Evolutionary conservation across 2,113 vertebrate genomes (phyloP), one percentile per base, ranked within the genome.

Genomic region (Halichoeres trimaculatus): DNA sequence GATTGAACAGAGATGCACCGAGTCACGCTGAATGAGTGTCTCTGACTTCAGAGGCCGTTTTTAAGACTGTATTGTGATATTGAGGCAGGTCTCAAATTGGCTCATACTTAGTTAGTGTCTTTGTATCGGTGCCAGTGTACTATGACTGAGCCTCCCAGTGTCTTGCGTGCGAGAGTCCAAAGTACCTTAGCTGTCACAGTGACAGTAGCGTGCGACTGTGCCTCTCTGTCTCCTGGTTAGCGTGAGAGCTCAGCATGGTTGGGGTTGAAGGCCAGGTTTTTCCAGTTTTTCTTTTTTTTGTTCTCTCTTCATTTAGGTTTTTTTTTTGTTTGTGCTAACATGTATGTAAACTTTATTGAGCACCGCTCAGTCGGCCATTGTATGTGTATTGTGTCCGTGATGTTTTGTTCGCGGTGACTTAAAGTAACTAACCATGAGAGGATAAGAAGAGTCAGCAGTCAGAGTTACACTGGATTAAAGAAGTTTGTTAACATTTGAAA

Each of bases 191-290:
- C 76, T 92, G 87, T 90, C 88, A 91, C 84, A 60, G 67, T 90
- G 83, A 90, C 88, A 87, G 90, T 94, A 87, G 91, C 93, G 93
- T 94, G 94, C 76, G 90, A 94, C 90, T 81, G 76, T 76, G 86
- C 84, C 85, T 89, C 75, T 81, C 74, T 88, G 83, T 82, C 81
- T 90, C 72, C 51, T 74, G 54, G 85, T 88, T 94, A 92, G 94
- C 94, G 94, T 95, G 94, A 93, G 88, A 95, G 93, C 88, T 84
- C 71, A 64, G 81, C 83, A 62, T 89, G 75, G 83, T 76, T 89
- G 69, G 68, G 83, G 92, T 89, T 93, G 94, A 93, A 89, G 82
- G 85, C 91, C 94, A 91, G 93, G 94, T 94, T 94, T 94, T 95
- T 93, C 93, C 93, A 92, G 93, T 93, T 94, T 91, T 87, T 83